Base-by-base conservation (phyloP, 2,888 invertebrate species). In the Stictocephala bisonia region DNA sequence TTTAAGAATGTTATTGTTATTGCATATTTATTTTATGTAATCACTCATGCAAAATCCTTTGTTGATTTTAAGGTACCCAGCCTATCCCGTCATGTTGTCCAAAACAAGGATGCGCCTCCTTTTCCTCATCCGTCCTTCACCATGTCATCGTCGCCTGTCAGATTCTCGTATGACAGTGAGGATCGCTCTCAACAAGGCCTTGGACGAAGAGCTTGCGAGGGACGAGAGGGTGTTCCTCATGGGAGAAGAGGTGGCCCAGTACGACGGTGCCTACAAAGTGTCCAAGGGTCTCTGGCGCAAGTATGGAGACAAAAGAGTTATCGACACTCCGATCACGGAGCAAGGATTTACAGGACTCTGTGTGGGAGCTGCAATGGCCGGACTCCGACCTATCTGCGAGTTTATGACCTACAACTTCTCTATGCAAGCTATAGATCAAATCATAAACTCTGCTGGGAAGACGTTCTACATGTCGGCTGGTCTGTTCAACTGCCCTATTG, bases 381-480 rank as follows among this genome's bases (percentile, higher is more conserved):
- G 97, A 0, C 87, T 98, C 26, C 87, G 90, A 81, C 98, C 98
- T 0, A 89, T 98, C 78, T 97, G 97, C 85, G 98, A 98, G 85
- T 98, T 97, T 85, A 99, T 99, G 98, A 98, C 98, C 0, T 97
- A 93, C 84, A 99, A 99, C 85, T 98, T 99, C 85, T 91, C 97
- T 22, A 96, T 98, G 97, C 98, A 98, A 87, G 96, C 97, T 44
- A 98, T 99, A 82, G 98, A 99, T 86, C 98, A 98, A 78, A 93
- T 97, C 27, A 92, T 98, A 80, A 98, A 98, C 85, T 97, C 96
- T 1, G 98, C 98, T 4, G 97, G 95, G 0, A 98, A 98, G 84
- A 96, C 96, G 0, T 95, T 90, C 85, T 99, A 98, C 86, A 98
- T 98, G 98, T 97, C 97, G 0, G 96, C 95, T 1, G 98, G 97